These are phyloP conservation scores for Neuroterus valhalla DNA, from an alignment of 1,140 invertebrate species.

Conservation along the genomic window DNA sequence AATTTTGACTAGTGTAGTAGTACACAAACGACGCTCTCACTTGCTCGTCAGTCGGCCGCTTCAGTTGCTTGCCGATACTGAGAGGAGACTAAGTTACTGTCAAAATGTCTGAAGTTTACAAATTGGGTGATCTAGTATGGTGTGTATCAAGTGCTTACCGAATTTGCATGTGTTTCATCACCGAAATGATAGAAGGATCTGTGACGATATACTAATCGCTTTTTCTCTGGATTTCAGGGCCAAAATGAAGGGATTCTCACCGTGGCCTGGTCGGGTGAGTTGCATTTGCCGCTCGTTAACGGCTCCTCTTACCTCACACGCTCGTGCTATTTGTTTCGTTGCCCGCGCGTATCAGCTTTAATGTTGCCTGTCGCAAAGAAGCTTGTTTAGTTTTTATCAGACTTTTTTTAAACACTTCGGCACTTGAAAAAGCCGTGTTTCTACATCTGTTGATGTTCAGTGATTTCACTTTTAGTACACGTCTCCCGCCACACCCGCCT, in stretches of 20 bases:
- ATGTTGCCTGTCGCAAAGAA: constrained; percentile 4
- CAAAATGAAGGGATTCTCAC: constrained; percentile 96
- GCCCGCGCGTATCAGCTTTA: constrained; percentile 46
- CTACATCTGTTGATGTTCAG: constrained; percentile 31
- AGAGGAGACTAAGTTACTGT: constrained; percentile 35
- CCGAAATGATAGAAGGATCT: neutral
- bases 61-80: constrained; percentile 71
- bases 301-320: constrained; percentile 44
- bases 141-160: constrained; percentile 72
- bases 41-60: constrained; percentile 61
- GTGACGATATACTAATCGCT: neutral
- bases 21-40: constrained; percentile 64
- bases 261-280: constrained; percentile 95
- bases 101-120: constrained; percentile 79
- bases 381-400: neutral
- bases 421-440: constrained; percentile 37
- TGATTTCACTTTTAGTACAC: neutral
- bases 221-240: constrained; percentile 85
- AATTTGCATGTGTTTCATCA: constrained; percentile 42
- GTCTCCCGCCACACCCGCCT: constrained; percentile 67
- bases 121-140: constrained; percentile 86
- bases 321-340: constrained; percentile 41
- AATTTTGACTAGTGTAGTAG: constrained; percentile 56
- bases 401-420: constrained; percentile 56
- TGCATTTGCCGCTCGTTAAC: constrained; percentile 63